Evolutionary conservation across 2,113 vertebrate species (phyloP).

Genomic region (Tringa solitaria): DNA sequence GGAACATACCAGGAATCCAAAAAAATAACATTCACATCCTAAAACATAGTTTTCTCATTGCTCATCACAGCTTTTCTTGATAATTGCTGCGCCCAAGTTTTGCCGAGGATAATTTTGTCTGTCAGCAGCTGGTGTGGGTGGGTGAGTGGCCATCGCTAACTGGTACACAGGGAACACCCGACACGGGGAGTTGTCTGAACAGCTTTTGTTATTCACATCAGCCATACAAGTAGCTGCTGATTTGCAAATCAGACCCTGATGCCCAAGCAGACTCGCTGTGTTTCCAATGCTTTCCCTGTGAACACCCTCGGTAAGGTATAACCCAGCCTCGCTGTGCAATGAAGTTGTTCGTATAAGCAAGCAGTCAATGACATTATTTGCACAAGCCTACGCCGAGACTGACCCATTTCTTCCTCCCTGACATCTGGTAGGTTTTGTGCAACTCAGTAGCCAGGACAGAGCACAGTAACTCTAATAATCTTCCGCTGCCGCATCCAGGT

Average conservation of each 20-base stretch:
- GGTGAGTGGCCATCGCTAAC: background rate
- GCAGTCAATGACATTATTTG: background rate
- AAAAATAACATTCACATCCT: background rate
- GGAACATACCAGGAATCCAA: background rate
- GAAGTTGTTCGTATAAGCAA: background rate
- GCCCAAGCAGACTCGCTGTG: rapidly evolving
- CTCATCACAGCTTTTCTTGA: background rate
- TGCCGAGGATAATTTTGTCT: background rate
- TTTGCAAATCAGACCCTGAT: background rate
- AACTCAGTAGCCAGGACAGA: background rate
- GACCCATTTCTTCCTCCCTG: constrained; percentile 31
- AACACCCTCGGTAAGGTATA: background rate
- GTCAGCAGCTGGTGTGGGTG: background rate
- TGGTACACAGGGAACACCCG: background rate
- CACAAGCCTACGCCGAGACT: background rate
- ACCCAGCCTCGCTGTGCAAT: background rate
- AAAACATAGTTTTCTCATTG: constrained; percentile 2
- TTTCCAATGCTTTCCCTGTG: background rate
- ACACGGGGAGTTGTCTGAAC: background rate
- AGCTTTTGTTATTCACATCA: background rate
- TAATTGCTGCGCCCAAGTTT: background rate
- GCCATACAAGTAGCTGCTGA: background rate
- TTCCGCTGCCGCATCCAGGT: constrained; percentile 39
- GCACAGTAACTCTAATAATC: constrained; percentile 4
- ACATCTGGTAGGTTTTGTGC: constrained; percentile 59